Base-by-base conservation (phyloP, 2,797 vertebrate genomes). In the Crocodylus rhombifer region DNA sequence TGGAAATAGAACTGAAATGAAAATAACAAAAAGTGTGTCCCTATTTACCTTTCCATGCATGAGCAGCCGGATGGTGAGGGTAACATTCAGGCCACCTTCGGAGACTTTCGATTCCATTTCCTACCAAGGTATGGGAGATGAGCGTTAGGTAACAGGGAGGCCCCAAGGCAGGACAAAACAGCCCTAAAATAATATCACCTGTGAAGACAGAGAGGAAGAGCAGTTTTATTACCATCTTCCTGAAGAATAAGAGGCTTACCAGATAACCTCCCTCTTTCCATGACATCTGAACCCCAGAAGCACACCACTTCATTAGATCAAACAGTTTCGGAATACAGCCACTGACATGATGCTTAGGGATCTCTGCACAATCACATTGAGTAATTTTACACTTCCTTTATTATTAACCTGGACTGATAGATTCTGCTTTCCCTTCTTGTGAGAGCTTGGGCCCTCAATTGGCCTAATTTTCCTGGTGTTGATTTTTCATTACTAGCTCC, bases 51-150 rank as follows among this genome's bases (percentile, higher is more conserved):
- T 98, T 92, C 98, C 98, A 0, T 99, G 99, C 98, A 99, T 99
- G 94, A 99, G 98, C 90, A 99, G 98, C 84, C 98, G 98, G 96
- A 99, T 99, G 92, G 99, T 99, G 82, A 99, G 98, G 77, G 99
- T 99, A 96, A 99, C 99, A 7, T 99, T 99, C 96, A 99, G 98
- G 78, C 99, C 99, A 0, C 99, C 99, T 97, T 99, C 99, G 0
- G 99, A 99, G 95, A 99, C 98, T 97, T 99, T 99, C 60, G 99
- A 98, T 94, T 99, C 99, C 99, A 99, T 99, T 97, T 97, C 97
- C 92, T 97, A 93, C 97, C 51, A 30, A 95, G 96, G 88, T 93
- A 95, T 7, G 26, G 96, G 90, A 95, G 97, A 94, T n/a, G 95
- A 77, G 92, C 25, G 96, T 93, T 86, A 96, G 91, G 96, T 92